Percentiles rank a stretch among this genome's conserved stretches.
phyloP scores from a whole-genome alignment of 2,113 vertebrate genomes.

The Plotosus lineatus region DNA sequence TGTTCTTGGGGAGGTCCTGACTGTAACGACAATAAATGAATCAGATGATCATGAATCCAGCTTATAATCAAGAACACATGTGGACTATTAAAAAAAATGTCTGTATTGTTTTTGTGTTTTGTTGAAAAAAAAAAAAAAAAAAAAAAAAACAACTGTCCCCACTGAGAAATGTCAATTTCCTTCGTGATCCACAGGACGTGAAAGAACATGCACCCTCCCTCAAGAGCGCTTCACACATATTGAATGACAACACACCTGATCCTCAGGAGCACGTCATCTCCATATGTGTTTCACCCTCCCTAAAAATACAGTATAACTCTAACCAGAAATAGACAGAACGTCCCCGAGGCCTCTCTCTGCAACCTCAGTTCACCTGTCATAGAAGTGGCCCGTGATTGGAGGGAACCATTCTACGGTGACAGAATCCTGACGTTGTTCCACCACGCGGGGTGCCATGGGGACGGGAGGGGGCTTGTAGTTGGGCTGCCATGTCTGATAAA shows the following conservation, averaged over 20 bases:
- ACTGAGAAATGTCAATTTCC: slow-evolving; percentile 16
- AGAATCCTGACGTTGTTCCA: slow-evolving; percentile 78
- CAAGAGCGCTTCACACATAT: slow-evolving; percentile 2
- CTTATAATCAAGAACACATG: slow-evolving; percentile 36
- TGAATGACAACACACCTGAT: slow-evolving; percentile 18
- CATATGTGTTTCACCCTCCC: background rate
- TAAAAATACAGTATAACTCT: slow-evolving; percentile 18
- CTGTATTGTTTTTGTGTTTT: too few relatives aligned
- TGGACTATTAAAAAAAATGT: background rate
- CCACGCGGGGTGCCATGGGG: slow-evolving; percentile 86
- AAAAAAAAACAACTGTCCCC: background rate
- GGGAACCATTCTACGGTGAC: slow-evolving; percentile 94
- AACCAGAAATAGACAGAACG: slow-evolving; percentile 1
- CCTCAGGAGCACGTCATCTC: slow-evolving; percentile 21
- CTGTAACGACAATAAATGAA: slow-evolving; percentile 7
- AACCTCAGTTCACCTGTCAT: slow-evolving; percentile 89
- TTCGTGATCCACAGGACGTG: slow-evolving; percentile 30
- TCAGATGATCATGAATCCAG: slow-evolving; percentile 6
- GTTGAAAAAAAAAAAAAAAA: background rate
- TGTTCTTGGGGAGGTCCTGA: slow-evolving; percentile 30
- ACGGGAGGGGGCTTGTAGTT: slow-evolving; percentile 82
- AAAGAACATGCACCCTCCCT: slow-evolving; percentile 24
- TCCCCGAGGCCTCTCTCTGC: slow-evolving; percentile 31
- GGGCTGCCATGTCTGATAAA: slow-evolving; percentile 94
- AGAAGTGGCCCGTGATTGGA: slow-evolving; percentile 89